Evolutionary conservation across 2,797 vertebrate genomes (phyloP).

Genomic region (Gallinago nigripennis): DNA sequence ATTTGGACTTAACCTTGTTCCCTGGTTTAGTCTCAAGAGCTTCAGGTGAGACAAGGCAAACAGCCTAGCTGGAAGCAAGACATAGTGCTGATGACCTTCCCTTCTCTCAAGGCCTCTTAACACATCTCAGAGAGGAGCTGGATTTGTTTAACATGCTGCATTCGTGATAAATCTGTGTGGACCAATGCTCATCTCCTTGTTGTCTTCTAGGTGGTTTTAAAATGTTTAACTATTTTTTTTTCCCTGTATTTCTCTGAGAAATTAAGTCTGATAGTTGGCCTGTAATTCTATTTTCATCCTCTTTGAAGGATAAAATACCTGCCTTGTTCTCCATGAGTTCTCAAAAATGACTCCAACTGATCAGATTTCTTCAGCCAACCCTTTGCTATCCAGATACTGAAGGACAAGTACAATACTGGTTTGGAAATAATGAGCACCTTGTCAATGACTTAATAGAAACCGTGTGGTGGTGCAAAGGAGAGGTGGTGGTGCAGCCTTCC

Average conservation of each 20-base stretch:
- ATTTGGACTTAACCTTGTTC: not conserved
- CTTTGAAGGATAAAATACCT: not conserved
- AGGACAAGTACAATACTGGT: not conserved
- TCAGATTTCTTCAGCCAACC: not conserved
- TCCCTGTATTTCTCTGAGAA: not conserved
- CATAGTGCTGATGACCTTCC: not conserved
- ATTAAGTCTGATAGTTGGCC: not conserved
- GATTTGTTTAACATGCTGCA: not conserved
- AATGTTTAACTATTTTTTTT: not conserved
- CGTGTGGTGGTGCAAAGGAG: not conserved
- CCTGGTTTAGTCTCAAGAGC: not conserved
- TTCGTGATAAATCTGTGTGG: not conserved
- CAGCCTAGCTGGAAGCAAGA: not conserved
- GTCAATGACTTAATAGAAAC: not conserved
- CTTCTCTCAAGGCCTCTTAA: not conserved
- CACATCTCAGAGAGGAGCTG: not conserved
- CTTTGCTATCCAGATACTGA: not conserved
- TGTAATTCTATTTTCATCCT: not conserved
- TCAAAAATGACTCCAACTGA: not conserved
- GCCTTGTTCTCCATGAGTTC: not conserved
- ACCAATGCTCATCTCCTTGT: rapidly evolving
- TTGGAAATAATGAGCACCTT: not conserved
- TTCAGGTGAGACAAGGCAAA: not conserved
- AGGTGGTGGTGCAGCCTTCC: not conserved
- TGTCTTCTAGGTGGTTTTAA: not conserved